Conservation (phyloP, 2,888 invertebrate species). For the Limnephilus rhombicus region DNA sequence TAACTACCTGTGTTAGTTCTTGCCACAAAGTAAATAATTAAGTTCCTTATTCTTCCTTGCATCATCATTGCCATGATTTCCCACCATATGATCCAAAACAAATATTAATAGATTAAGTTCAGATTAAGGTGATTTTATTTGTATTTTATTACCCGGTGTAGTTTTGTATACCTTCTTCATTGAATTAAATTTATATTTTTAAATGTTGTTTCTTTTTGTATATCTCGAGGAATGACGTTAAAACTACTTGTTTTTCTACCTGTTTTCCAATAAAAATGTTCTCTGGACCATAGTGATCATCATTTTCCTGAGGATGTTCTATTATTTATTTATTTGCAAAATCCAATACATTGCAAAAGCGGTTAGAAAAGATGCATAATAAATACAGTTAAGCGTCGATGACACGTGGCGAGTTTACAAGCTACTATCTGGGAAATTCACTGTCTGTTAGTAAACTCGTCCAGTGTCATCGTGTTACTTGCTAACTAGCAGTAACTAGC, state of each 20-base stretch:
- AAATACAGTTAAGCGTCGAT: too few relatives aligned
- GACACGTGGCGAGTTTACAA: too few relatives aligned
- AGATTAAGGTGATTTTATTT: not conserved
- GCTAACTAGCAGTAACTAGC: too few relatives aligned
- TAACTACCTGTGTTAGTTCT: slow-evolving; percentile 19
- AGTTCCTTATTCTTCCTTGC: not conserved
- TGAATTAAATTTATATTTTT: not conserved
- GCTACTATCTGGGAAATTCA: too few relatives aligned
- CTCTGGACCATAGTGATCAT: not conserved
- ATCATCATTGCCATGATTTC: slow-evolving; percentile 43
- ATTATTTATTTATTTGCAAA: too few relatives aligned
- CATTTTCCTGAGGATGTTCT: not conserved
- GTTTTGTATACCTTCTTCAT: not conserved
- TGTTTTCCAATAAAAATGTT: not conserved
- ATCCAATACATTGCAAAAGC: too few relatives aligned
- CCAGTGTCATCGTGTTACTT: too few relatives aligned
- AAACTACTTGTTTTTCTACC: not conserved
- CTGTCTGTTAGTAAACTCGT: too few relatives aligned
- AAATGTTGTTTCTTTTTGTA: not conserved
- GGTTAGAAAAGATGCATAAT: too few relatives aligned
- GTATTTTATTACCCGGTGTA: not conserved
- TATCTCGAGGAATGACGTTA: not conserved
- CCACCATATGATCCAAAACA: slow-evolving; percentile 45
- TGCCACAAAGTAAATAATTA: slow-evolving; percentile 37
- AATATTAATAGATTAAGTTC: not conserved